These are phyloP conservation scores for Diuraphis noxia DNA, from an alignment of 1,140 invertebrate species.

Conservation along the genomic window DNA sequence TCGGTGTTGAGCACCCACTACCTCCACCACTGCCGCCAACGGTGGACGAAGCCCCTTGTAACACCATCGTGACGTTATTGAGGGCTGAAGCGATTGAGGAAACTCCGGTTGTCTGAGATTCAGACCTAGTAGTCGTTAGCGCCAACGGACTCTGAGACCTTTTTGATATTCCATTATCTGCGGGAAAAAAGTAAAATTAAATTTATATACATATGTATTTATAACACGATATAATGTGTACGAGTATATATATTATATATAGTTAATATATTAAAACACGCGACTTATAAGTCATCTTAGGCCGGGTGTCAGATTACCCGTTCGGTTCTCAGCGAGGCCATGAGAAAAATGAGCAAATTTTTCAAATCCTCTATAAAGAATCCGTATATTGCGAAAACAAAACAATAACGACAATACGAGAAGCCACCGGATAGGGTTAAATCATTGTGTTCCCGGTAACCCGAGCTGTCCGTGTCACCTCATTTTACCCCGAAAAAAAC, in stretches of 20 bases:
- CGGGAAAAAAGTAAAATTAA: not conserved
- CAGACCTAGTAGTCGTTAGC: not conserved
- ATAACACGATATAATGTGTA: not conserved
- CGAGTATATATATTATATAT: not conserved
- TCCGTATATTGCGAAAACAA: constrained; percentile 50
- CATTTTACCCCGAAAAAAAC: constrained; percentile 29
- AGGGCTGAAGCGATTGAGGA: constrained; percentile 30
- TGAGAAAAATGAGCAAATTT: constrained; percentile 50
- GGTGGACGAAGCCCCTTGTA: not conserved
- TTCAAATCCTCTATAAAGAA: constrained; percentile 45
- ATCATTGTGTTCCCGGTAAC: constrained; percentile 51
- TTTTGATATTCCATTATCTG: constrained; percentile 46
- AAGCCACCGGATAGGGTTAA: constrained; percentile 53
- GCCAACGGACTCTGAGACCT: constrained; percentile 37
- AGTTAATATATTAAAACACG: not conserved
- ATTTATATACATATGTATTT: not conserved
- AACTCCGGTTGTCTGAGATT: not conserved
- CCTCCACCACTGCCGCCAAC: not conserved
- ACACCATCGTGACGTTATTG: constrained; percentile 33
- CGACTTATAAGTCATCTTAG: constrained; percentile 47
- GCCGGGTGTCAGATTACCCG: constrained; percentile 29
- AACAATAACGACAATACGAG: constrained; percentile 51
- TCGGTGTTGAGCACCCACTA: constrained; percentile 1
- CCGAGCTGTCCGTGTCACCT: constrained; percentile 50
- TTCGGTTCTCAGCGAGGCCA: constrained; percentile 38